These are phyloP conservation scores for Limonius californicus DNA, from an alignment of 1,140 invertebrate species.

Conservation along the genomic window DNA sequence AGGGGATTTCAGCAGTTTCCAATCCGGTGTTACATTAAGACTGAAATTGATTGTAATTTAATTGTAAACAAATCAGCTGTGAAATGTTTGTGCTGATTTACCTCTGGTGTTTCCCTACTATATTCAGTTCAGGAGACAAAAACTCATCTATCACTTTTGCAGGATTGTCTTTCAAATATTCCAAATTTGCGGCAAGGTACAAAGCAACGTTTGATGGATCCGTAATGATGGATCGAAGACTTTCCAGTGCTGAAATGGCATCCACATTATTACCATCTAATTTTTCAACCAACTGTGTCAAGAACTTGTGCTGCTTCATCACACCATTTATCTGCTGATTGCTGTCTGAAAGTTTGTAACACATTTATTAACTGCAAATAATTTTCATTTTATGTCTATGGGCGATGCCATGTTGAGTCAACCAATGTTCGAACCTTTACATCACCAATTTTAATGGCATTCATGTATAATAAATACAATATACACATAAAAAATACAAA, in stretches of 20 bases:
- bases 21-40: conserved; percentile 52
- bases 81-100: background rate
- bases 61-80: background rate
- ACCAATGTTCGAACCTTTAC: no score
- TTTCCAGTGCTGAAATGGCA: conserved; percentile 59
- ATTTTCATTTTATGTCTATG: no score
- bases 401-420: no score
- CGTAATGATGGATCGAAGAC: conserved; percentile 59
- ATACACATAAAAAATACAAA: no score
- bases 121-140: conserved; percentile 36
- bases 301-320: conserved; percentile 72
- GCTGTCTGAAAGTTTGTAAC: conserved; percentile 57
- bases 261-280: conserved; percentile 49
- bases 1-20: conserved; percentile 45
- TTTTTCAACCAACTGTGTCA: conserved; percentile 61
- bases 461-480: no score
- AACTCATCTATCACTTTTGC: conserved; percentile 55
- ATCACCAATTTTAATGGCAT: no score
- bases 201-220: conserved; percentile 58
- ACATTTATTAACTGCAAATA: no score
- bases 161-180: conserved; percentile 52
- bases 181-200: conserved; percentile 70
- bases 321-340: conserved; percentile 68
- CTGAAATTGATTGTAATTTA: no score
- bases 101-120: background rate